Evolutionary conservation across 2,888 invertebrate genomes (phyloP), one percentile per base, ranked within the genome.

Genomic region (Dolichopus griseipennis): DNA sequence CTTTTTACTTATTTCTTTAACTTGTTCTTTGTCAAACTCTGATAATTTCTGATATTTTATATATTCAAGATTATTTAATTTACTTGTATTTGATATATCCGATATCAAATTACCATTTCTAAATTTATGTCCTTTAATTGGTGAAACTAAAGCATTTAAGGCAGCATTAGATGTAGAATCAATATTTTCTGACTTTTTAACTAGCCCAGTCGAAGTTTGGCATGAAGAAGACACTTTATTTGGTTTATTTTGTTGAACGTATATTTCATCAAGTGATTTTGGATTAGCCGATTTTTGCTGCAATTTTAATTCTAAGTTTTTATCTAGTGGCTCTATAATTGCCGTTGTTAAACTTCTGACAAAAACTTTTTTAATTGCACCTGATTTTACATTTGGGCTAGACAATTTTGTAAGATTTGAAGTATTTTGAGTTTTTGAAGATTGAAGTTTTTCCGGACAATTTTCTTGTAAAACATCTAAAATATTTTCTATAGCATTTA

Each of bases 211-310:
- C 73, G 82, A 84, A 1, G 86, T 86, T 77, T 86, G 86, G n/a
- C 80, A 85, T 1, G 84, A 83, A 1, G 85, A 84, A 12, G 86
- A 86, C 1, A 86, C 84, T 78, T 86, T 87, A 61, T 78, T 72
- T 0, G 82, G 81, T 74, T 79, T 81, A 27, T 52, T 43, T 15
- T 37, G 18, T 37, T 65, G 37, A 7, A 43, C 43, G 41, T 41
- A 64, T 9, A 22, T 65, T 37, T 33, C 33, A 10, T 37, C 37
- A 37, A 7, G 8, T 12, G 37, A 37, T 37, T 5, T 5, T 5
- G 5, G 5, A 7, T 5, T 34, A 7, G 34, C 9, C 9, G 34
- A 34, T 7, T 37, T 12, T 10, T 37, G 8, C 1, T 8, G 12
- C 12, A 37, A 37, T 37, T 37, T 37, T 9, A 9, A 8, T 5